phyloP scores from a whole-genome alignment of 2,797 vertebrate species.

The Natrix natrix region DNA sequence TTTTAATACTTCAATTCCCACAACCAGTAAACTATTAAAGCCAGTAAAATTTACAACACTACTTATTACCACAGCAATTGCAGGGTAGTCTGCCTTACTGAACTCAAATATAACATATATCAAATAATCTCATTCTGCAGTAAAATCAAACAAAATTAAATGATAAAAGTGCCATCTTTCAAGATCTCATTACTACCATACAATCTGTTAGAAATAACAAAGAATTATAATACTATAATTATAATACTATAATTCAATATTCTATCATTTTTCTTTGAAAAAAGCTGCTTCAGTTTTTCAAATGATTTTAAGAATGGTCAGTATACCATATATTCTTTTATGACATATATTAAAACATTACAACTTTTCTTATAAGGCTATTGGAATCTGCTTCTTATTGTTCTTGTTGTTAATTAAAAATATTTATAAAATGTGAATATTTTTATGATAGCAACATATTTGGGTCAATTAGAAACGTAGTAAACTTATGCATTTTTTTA shows the following conservation, averaged over 20 bases:
- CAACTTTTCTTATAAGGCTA: conserved; percentile 15
- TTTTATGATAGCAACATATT: neutral
- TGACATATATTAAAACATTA: conserved; percentile 19
- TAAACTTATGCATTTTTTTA: conserved; percentile 22
- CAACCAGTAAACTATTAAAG: neutral
- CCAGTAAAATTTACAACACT: neutral
- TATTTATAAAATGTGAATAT: neutral
- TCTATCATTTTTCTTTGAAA: neutral
- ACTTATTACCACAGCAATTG: conserved; percentile 13
- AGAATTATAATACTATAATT: neutral
- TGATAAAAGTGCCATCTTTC: conserved; percentile 35
- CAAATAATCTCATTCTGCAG: conserved; percentile 38
- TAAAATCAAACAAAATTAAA: conserved; percentile 34
- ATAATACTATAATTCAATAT: neutral
- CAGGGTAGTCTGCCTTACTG: conserved; percentile 16
- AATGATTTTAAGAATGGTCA: conserved; percentile 29
- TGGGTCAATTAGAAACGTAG: neutral
- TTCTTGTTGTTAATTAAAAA: neutral
- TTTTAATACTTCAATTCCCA: too few species aligned
- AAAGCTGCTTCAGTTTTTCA: conserved; percentile 26
- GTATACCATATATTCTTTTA: conserved; percentile 34
- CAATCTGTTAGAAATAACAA: conserved; percentile 2
- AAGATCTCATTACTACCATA: neutral
- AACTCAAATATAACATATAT: conserved; percentile 39
- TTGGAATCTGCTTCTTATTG: neutral